These are phyloP conservation scores for Frankliniella fusca DNA, from an alignment of 2,888 invertebrate species.

Conservation along the genomic window DNA sequence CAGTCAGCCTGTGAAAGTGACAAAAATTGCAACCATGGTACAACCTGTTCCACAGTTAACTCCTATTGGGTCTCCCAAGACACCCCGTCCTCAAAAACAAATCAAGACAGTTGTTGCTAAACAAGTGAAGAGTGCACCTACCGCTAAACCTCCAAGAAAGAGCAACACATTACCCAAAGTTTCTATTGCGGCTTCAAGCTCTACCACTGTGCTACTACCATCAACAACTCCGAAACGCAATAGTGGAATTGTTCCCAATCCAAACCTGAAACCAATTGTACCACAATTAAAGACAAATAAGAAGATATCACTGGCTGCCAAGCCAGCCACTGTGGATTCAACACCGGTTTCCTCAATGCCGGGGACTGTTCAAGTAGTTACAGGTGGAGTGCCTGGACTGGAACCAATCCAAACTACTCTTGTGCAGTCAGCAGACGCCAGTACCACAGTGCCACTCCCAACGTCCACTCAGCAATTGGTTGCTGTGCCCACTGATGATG, in stretches of 20 bases:
- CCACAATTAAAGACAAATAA: neutral
- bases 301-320: neutral
- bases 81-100: neutral
- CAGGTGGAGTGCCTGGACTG: neutral
- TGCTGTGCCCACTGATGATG: neutral
- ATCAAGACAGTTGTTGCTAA: neutral
- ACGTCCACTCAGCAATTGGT: neutral
- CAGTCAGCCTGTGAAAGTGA: neutral
- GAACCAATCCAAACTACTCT: constrained; percentile 3
- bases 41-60: neutral
- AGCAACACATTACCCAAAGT: neutral
- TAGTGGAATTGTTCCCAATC: neutral
- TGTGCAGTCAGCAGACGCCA: constrained; percentile 23
- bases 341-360: neutral
- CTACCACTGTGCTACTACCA: neutral
- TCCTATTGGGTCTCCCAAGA: neutral
- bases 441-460: constrained; percentile 23
- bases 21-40: neutral
- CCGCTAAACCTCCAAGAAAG: neutral
- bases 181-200: neutral
- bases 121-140: neutral
- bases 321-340: neutral
- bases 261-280: constrained; percentile 5
- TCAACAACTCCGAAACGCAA: neutral
- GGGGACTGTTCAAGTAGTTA: neutral